Percentiles rank a stretch among this genome's conserved stretches.
These are phyloP conservation scores for Colossoma macropomum DNA, from an alignment of 2,113 vertebrate genomes.

Conservation along the genomic window DNA sequence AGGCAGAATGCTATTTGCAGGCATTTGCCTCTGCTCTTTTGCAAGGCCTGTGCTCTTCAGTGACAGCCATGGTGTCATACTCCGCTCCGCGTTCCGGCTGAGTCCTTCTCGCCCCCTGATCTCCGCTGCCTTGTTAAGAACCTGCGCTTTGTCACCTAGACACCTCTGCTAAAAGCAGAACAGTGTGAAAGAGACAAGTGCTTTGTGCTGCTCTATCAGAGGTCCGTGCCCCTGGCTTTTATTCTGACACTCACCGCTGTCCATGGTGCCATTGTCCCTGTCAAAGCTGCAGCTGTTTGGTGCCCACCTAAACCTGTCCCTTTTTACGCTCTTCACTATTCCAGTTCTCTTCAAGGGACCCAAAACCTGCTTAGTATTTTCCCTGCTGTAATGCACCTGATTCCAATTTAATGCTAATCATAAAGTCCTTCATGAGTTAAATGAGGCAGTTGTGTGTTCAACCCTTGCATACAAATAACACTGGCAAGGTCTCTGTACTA, in stretches of 20 bases:
- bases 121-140: slow-evolving; percentile 2
- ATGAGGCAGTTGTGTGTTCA: background rate
- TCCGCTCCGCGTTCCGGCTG: slow-evolving; percentile 1
- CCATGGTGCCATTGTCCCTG: slow-evolving; percentile 14
- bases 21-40: slow-evolving; percentile 29
- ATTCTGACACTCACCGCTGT: slow-evolving; percentile 24
- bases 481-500: background rate
- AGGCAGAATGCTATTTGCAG: slow-evolving; percentile 15
- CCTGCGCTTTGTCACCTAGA: slow-evolving; percentile 43
- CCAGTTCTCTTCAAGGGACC: background rate
- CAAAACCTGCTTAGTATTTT: background rate
- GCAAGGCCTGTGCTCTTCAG: slow-evolving; percentile 6
- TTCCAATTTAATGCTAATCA: background rate
- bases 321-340: background rate
- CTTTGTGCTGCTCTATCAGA: slow-evolving; percentile 43
- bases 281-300: slow-evolving; percentile 16
- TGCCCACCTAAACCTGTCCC: background rate
- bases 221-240: slow-evolving; percentile 27
- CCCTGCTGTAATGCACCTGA: background rate
- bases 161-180: background rate
- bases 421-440: background rate
- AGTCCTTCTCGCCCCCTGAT: slow-evolving; percentile 26
- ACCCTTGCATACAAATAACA: background rate
- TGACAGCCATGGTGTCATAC: slow-evolving; percentile 21
- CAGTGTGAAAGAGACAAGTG: background rate